Evolutionary conservation across 2,797 vertebrate species (phyloP).

Genomic region (Girardinus metallicus): DNA sequence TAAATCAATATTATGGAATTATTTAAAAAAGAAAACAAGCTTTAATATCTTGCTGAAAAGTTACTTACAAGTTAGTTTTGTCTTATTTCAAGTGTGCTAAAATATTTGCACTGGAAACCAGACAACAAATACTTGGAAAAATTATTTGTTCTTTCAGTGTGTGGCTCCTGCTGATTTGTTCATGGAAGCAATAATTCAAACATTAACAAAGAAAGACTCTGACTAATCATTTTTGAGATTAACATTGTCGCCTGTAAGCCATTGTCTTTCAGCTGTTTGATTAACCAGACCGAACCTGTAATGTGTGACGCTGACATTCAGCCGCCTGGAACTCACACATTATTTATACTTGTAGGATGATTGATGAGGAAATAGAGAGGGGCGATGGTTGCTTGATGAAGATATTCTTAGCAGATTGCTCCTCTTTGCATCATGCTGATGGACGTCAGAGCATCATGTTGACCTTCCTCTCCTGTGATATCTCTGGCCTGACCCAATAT

Average conservation of each 20-base stretch:
- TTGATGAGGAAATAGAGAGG: slow-evolving; percentile 75
- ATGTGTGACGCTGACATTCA: slow-evolving; percentile 45
- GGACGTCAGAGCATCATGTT: slow-evolving; percentile 62
- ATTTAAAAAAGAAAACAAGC: no score
- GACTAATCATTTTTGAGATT: background rate
- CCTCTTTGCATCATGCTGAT: slow-evolving; percentile 77
- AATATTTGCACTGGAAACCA: no score
- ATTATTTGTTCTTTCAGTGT: no score
- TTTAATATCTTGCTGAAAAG: no score
- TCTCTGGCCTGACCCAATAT: slow-evolving; percentile 49
- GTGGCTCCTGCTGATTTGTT: background rate
- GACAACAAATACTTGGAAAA: no score
- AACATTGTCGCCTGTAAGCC: slow-evolving; percentile 6
- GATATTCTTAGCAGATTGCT: slow-evolving; percentile 80
- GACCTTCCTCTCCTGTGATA: slow-evolving; percentile 56
- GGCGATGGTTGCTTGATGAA: slow-evolving; percentile 66
- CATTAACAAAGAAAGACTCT: background rate
- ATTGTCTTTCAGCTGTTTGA: slow-evolving; percentile 8
- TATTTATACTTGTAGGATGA: slow-evolving; percentile 76
- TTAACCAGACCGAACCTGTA: slow-evolving; percentile 28
- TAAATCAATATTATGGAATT: no score
- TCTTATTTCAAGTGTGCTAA: no score
- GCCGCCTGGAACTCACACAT: slow-evolving; percentile 45
- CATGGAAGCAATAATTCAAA: background rate
- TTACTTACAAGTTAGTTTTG: no score